phyloP scores from a whole-genome alignment of 2,113 vertebrate species.

The Chionodraco myersi region DNA sequence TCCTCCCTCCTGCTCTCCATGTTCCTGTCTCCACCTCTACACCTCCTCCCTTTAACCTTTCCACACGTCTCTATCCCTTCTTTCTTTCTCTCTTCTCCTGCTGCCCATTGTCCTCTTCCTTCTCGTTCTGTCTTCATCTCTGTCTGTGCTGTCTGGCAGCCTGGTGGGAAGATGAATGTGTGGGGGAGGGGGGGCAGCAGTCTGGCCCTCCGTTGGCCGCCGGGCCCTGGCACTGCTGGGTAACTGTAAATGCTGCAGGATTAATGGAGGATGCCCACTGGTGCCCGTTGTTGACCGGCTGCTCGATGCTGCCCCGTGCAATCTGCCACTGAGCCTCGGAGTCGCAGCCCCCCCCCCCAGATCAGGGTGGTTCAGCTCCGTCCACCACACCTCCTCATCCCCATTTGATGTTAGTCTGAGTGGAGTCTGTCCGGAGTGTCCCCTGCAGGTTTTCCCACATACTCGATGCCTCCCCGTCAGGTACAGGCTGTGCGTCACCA shows the following conservation, averaged over 20 bases:
- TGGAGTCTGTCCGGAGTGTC: constrained; percentile 18
- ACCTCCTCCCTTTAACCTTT: constrained; percentile 17
- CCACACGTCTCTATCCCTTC: constrained; percentile 20
- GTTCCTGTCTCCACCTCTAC: constrained; percentile 17
- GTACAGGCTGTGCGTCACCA: neutral
- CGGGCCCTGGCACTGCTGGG: constrained; percentile 63
- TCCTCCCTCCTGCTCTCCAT: constrained; percentile 10
- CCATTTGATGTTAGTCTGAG: constrained; percentile 32
- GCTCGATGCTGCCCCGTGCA: constrained; percentile 61
- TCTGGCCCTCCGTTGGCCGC: constrained; percentile 68
- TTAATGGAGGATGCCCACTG: constrained; percentile 78
- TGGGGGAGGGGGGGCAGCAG: constrained; percentile 66
- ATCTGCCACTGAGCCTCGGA: constrained; percentile 71
- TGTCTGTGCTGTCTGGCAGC: constrained; percentile 55
- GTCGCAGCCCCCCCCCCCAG: constrained; percentile 60
- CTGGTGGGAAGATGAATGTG: constrained; percentile 78
- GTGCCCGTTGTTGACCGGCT: constrained; percentile 77
- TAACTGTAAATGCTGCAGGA: constrained; percentile 73
- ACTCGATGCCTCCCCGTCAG: constrained; percentile 8
- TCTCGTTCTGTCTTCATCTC: constrained; percentile 52
- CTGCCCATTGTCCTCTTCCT: constrained; percentile 52
- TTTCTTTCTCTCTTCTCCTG: constrained; percentile 32
- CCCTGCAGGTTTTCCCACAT: constrained; percentile 36
- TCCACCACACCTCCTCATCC: constrained; percentile 14
- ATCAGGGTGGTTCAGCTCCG: constrained; percentile 26